Evolutionary conservation across 2,888 invertebrate species (phyloP).

Genomic region (Hemaris fuciformis): DNA sequence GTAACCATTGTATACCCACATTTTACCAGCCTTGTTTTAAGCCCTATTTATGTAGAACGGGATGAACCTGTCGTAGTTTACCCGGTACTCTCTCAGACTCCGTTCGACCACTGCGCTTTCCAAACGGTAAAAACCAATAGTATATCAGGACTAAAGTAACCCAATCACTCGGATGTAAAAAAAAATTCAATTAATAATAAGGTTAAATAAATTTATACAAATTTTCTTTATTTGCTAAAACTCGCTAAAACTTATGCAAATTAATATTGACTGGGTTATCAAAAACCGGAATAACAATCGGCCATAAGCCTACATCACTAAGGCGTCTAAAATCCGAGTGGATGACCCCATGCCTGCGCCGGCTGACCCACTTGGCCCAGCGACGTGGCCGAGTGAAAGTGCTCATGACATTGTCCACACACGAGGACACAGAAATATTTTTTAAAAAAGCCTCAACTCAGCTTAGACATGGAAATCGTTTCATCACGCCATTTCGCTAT

Average conservation of each 20-base stretch:
- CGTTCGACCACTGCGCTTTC: too few species aligned
- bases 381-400: slow-evolving; percentile 14
- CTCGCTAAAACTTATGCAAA: not conserved
- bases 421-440: not conserved
- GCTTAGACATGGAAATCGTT: not conserved
- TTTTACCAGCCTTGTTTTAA: too few species aligned
- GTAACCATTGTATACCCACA: too few species aligned
- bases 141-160: too few species aligned
- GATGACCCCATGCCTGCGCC: slow-evolving; percentile 1
- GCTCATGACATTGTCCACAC: slow-evolving; percentile 7
- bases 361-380: slow-evolving; percentile 12
- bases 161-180: too few species aligned
- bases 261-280: not conserved
- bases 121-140: too few species aligned
- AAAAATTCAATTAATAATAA: too few species aligned
- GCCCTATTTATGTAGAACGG: too few species aligned
- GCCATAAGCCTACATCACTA: not conserved
- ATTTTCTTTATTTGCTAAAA: not conserved
- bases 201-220: not conserved
- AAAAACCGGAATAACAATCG: not conserved
- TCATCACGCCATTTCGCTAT: not conserved
- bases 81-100: too few species aligned
- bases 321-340: not conserved
- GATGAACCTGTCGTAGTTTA: too few species aligned
- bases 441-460: not conserved